A percentile compares a stretch with the other conserved stretches of the same genome.
These are phyloP conservation scores for Corythaeola cristata DNA, from an alignment of 2,113 vertebrate species.

Conservation along the genomic window DNA sequence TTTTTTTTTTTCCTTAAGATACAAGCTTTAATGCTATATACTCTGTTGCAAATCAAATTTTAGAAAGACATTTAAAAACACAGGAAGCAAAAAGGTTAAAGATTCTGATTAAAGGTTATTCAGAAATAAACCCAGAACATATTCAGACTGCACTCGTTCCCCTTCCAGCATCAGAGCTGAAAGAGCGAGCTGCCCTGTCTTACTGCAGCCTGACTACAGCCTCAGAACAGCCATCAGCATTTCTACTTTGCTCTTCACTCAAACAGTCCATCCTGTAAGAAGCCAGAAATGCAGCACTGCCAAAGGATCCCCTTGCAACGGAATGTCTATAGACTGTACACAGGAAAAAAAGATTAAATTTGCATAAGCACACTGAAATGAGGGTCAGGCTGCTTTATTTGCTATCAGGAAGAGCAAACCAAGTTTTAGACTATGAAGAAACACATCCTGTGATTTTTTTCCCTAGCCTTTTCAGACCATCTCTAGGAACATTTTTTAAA, in stretches of 20 bases:
- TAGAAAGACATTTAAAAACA: background rate
- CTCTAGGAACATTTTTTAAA: background rate
- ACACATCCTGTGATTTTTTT: background rate
- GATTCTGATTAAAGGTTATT: background rate
- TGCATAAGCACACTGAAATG: fast-evolving
- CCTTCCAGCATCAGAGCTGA: background rate
- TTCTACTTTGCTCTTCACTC: background rate
- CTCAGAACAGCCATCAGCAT: fast-evolving
- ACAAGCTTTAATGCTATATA: background rate
- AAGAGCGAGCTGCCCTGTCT: background rate
- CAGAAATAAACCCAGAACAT: background rate
- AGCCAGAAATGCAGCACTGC: fast-evolving
- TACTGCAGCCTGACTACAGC: background rate
- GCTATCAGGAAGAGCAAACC: background rate
- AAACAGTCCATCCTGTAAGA: no score
- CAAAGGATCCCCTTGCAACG: no score
- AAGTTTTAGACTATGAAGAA: no score
- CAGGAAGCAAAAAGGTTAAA: background rate
- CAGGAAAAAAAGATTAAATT: no score
- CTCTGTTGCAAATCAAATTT: background rate
- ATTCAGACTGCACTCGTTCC: fast-evolving
- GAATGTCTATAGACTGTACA: fast-evolving
- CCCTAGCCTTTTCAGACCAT: background rate
- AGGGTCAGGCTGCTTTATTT: background rate
- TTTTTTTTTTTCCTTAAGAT: no score